These are phyloP conservation scores for Thalassophryne amazonica DNA, from an alignment of 2,797 vertebrate species.

Conservation along the genomic window DNA sequence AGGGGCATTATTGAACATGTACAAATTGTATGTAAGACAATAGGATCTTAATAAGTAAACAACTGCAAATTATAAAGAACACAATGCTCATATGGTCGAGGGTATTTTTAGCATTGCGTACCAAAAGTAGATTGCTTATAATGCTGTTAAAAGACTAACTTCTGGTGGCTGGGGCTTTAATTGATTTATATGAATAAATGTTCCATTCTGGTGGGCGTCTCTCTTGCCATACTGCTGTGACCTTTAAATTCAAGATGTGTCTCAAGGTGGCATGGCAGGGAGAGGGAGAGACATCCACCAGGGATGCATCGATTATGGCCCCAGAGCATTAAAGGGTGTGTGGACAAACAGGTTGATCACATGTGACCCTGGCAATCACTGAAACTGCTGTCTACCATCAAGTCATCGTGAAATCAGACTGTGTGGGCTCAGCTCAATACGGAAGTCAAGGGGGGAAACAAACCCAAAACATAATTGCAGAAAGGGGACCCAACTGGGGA, in stretches of 20 bases:
- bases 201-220: slow-evolving; percentile 42
- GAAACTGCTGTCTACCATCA: slow-evolving; percentile 28
- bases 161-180: slow-evolving; percentile 14
- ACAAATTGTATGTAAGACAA: too few relatives aligned
- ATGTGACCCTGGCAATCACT: slow-evolving; percentile 43
- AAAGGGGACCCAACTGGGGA: not conserved
- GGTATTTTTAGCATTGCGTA: too few relatives aligned
- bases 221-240: slow-evolving; percentile 40
- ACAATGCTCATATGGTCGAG: too few relatives aligned
- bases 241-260: slow-evolving; percentile 66
- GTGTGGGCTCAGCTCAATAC: slow-evolving; percentile 4
- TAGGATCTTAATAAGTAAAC: too few relatives aligned
- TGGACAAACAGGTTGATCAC: slow-evolving; percentile 56
- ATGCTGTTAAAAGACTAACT: not conserved
- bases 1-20: too few relatives aligned
- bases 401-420: slow-evolving; percentile 16
- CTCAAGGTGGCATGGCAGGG: slow-evolving; percentile 70
- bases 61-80: too few relatives aligned
- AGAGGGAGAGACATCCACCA: slow-evolving; percentile 45
- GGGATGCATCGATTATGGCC: slow-evolving; percentile 63
- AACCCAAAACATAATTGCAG: slow-evolving; percentile 8
- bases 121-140: too few relatives aligned
- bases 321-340: slow-evolving; percentile 50
- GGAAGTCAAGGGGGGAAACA: not conserved
- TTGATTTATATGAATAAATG: slow-evolving; percentile 43